Evolutionary conservation across 2,797 vertebrate genomes (phyloP), one percentile per base, ranked within the genome.

Genomic region (Eleutherodactylus coqui): DNA sequence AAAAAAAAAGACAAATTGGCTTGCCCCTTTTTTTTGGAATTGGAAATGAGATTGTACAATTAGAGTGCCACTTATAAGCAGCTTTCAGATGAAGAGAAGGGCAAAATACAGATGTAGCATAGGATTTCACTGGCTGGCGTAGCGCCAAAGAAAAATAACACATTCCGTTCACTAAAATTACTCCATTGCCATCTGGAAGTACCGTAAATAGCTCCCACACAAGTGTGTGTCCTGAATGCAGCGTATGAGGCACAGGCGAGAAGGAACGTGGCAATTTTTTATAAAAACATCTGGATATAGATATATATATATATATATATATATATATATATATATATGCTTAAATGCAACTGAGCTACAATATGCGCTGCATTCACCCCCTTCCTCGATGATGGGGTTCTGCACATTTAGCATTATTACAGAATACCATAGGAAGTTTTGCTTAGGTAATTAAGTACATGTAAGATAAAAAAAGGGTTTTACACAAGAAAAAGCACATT

Each of bases 21-120:
- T 58, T 72, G 64, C 67, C 64, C 80, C 49, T 3, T 70, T 72
- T 67, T 77, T 84, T 76, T 51, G 13, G 60, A n/a, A 77, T 51
- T 77, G 75, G 82, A 69, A 84, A 84, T 84, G 83, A 76, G 60
- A n/a, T 64, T 27, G 24, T 67, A 77, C 83, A 67, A 84, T 84
- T 84, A 69, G 24, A 76, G 41, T 36, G 55, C 34, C 82, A 76
- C 72, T 75, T 60, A 47, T 8, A 77, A 75, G 82, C 82, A 64
- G 73, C 24, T 77, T 77, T 78, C 43, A 69, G 19, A 34, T 49
- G 79, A 67, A 82, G 51, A 51, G 58, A 73, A 29, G 32, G 73
- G 58, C 32, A 76, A 73, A 64, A 75, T 76, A 75, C 72, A 76
- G 82, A 47, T 84, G 72, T 58, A 64, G 55, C 41, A 76, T 36